Conservation (phyloP, 2,797 vertebrate species). For the Alectoris magna region DNA sequence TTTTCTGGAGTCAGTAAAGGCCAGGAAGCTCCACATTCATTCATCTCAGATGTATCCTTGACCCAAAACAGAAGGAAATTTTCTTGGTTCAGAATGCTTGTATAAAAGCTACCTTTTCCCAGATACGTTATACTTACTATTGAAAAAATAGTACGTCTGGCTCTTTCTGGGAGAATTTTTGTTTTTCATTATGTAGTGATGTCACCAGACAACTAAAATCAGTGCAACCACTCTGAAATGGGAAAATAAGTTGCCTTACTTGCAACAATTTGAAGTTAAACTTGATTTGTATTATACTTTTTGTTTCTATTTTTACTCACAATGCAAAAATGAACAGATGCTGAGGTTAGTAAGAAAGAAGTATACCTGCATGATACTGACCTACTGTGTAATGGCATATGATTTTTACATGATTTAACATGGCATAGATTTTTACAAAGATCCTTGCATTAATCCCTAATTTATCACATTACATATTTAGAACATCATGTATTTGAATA, state of each 20-base stretch:
- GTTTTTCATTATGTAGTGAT: background rate
- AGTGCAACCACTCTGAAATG: background rate
- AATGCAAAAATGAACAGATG: background rate
- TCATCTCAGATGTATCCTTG: background rate
- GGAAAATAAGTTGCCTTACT: background rate
- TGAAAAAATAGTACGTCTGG: background rate
- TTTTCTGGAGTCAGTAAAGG: background rate
- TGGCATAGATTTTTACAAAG: background rate
- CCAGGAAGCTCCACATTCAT: background rate
- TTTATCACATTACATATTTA: background rate
- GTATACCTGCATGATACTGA: background rate
- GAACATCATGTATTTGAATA: background rate
- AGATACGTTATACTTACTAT: background rate
- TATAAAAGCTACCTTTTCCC: background rate
- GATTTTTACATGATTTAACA: background rate
- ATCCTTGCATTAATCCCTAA: background rate
- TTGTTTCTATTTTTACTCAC: background rate
- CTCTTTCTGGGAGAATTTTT: background rate
- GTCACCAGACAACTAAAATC: background rate
- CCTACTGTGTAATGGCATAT: background rate
- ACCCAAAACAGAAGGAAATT: background rate
- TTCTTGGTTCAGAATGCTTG: background rate
- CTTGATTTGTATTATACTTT: background rate
- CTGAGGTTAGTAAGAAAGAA: background rate
- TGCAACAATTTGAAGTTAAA: background rate